A percentile compares a stretch with the other conserved stretches of the same genome.
phyloP scores from a whole-genome alignment of 2,888 invertebrate genomes.

The Synanthedon formicaeformis region DNA sequence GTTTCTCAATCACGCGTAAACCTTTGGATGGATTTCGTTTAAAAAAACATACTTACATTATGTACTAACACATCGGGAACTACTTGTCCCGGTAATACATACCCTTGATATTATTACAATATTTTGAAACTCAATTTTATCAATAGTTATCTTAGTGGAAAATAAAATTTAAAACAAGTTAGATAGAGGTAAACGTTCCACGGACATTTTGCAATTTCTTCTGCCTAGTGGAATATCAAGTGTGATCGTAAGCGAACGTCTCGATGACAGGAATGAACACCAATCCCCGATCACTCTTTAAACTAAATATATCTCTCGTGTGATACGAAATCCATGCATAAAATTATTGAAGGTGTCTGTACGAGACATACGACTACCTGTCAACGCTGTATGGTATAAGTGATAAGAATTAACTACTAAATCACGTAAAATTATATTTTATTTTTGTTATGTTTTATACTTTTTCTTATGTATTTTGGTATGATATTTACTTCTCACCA shows the following conservation, averaged over 20 bases:
- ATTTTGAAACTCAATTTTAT: too few relatives aligned
- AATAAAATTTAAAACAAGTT: neutral
- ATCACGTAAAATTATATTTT: neutral
- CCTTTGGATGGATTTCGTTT: too few relatives aligned
- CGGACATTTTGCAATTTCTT: neutral
- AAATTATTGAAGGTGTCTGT: slow-evolving; percentile 52
- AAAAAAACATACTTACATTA: too few relatives aligned
- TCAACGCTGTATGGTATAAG: slow-evolving; percentile 15
- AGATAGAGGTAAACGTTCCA: neutral
- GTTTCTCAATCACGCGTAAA: too few relatives aligned
- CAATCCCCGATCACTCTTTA: slow-evolving; percentile 22
- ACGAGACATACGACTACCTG: slow-evolving; percentile 45
- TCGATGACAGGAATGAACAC: neutral
- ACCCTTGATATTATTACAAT: too few relatives aligned
- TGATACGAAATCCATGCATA: slow-evolving; percentile 60
- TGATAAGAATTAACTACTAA: neutral
- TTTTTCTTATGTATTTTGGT: too few relatives aligned
- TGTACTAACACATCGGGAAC: too few relatives aligned
- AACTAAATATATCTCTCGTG: slow-evolving; percentile 41
- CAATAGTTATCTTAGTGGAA: too few relatives aligned
- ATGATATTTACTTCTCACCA: too few relatives aligned
- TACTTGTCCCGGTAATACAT: too few relatives aligned
- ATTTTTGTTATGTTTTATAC: too few relatives aligned
- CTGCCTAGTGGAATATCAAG: neutral
- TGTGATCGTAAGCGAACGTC: neutral